These are phyloP conservation scores for Ianthella basta DNA, from an alignment of 37 sponge, comb jelly and placozoan species.

Conservation along the genomic window DNA sequence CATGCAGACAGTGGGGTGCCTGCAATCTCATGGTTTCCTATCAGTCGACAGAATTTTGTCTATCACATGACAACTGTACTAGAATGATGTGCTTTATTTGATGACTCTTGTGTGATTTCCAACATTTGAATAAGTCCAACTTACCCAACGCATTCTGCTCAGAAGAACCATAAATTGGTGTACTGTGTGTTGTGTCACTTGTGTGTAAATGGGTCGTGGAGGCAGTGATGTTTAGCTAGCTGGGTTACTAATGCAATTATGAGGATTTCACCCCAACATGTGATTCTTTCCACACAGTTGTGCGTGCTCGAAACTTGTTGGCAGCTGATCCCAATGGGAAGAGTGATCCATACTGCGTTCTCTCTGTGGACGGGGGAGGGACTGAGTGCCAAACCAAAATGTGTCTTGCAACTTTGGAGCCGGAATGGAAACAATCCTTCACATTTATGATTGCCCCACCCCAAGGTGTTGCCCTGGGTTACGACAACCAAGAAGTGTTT, in stretches of 20 bases:
- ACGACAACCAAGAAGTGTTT: not conserved
- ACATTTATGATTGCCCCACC: conserved; percentile 26
- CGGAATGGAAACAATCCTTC: conserved; percentile 72
- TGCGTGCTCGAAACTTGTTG: conserved; percentile 28
- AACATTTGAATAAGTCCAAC: too few species aligned
- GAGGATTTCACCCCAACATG: not conserved
- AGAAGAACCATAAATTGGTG: too few species aligned
- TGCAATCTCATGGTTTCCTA: too few species aligned
- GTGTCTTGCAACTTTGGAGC: conserved; percentile 53
- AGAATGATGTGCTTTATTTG: too few species aligned
- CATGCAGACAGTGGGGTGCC: too few species aligned
- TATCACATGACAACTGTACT: too few species aligned
- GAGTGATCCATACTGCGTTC: conserved; percentile 80
- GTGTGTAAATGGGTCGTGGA: too few species aligned
- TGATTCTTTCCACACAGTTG: conserved; percentile 31
- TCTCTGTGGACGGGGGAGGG: conserved; percentile 44
- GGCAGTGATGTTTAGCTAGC: too few species aligned
- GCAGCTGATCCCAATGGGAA: conserved; percentile 70
- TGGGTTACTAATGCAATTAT: not conserved
- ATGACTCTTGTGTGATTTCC: too few species aligned
- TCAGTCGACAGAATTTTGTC: too few species aligned
- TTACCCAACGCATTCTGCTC: too few species aligned
- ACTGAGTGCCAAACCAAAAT: conserved; percentile 51
- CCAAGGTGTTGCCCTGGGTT: conserved; percentile 21
- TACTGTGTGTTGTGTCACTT: too few species aligned